Percentiles rank a stretch among this genome's conserved stretches.
Conservation (phyloP, 1,140 invertebrate genomes). For the Drosophila asahinai region DNA sequence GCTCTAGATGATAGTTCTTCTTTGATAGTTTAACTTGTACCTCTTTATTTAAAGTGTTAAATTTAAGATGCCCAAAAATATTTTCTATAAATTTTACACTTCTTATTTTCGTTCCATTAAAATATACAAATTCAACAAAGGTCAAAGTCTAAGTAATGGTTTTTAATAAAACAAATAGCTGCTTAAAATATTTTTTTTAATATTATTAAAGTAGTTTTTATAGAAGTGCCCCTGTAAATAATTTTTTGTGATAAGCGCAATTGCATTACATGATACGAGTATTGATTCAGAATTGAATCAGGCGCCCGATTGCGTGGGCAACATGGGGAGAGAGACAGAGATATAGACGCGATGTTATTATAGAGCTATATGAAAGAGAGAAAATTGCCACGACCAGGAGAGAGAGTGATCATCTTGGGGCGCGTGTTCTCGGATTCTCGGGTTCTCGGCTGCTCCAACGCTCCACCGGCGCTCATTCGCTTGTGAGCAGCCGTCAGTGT, state of each 20-base stretch:
- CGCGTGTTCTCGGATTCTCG: background rate
- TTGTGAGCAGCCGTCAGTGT: constrained; percentile 81
- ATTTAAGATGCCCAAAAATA: too few species aligned
- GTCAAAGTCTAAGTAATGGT: background rate
- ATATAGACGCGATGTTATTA: constrained; percentile 16
- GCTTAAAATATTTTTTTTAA: background rate
- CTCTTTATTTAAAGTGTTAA: too few species aligned
- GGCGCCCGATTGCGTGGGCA: constrained; percentile 17
- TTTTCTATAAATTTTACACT: too few species aligned
- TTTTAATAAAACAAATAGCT: background rate
- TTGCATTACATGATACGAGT: constrained; percentile 40
- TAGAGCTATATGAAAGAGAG: constrained; percentile 4
- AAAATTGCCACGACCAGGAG: background rate
- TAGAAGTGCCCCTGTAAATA: constrained; percentile 12
- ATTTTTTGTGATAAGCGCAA: constrained; percentile 30
- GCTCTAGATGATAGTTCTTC: too few species aligned
- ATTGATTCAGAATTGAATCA: constrained; percentile 43
- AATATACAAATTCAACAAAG: background rate
- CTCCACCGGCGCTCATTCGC: constrained; percentile 61
- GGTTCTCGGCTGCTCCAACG: constrained; percentile 20
- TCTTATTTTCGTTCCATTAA: too few species aligned
- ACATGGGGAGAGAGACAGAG: constrained; percentile 5
- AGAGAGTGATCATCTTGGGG: constrained; percentile 33
- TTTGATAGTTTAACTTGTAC: too few species aligned
- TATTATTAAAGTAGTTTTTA: background rate